Evolutionary conservation across 1,140 invertebrate species (phyloP).

Genomic region (Tenebrio molitor): DNA sequence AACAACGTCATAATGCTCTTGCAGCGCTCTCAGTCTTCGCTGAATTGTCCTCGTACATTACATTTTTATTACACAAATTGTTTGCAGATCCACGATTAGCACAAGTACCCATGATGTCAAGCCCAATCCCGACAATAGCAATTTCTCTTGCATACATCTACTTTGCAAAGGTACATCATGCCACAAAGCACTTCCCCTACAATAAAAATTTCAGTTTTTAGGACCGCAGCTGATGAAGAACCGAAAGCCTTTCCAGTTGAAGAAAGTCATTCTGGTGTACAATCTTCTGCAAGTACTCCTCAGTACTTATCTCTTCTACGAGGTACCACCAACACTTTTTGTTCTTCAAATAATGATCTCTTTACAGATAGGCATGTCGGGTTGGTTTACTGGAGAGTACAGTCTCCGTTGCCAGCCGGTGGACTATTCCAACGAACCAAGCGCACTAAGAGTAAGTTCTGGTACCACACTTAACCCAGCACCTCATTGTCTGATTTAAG

Average conservation of each 20-base stretch:
- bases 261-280: conserved; percentile 75
- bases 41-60: too few relatives aligned
- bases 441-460: conserved; percentile 86
- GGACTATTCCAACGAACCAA: conserved; percentile 90
- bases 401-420: conserved; percentile 95
- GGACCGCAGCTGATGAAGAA: conserved; percentile 80
- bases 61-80: too few relatives aligned
- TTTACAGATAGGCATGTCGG: conserved; percentile 82
- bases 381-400: conserved; percentile 92
- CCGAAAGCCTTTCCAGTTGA: conserved; percentile 77
- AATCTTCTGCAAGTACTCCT: conserved; percentile 79
- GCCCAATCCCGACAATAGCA: too few relatives aligned
- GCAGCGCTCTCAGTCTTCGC: too few relatives aligned
- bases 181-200: too few relatives aligned
- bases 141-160: too few relatives aligned
- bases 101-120: too few relatives aligned
- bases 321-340: conserved; percentile 53
- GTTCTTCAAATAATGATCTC: conserved; percentile 84
- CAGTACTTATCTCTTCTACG: conserved; percentile 62
- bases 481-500: conserved; percentile 52
- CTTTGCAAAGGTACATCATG: too few relatives aligned
- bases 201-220: too few relatives aligned
- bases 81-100: too few relatives aligned
- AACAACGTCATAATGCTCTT: too few relatives aligned
- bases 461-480: background rate